Evolutionary conservation across 2,797 vertebrate species (phyloP), one percentile per base, ranked within the genome.

Genomic region (Enteromius thamalakanensis): DNA sequence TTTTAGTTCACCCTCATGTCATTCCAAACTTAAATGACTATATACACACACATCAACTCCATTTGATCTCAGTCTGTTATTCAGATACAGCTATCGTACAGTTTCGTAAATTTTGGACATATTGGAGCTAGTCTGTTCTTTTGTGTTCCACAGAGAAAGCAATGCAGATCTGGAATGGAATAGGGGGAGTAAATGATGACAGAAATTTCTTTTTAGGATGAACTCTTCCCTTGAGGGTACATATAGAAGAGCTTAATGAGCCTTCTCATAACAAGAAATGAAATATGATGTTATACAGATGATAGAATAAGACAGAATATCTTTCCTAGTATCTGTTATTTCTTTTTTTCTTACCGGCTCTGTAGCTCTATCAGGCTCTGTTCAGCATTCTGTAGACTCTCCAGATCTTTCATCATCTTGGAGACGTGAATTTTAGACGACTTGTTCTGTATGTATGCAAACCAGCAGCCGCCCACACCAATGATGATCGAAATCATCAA

Each of bases 391-490:
- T 99, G 98, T 15, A 99, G 94, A 85, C 98, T 98, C 87, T 99
- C 98, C 91, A 99, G 93, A 77, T 99, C 98, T 93, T 95, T 99
- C 97, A 99, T 99, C 98, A 99, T 99, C 93, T 97, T 97, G 83
- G 96, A 95, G 89, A 99, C 94, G 91, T 99, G 98, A 87, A 99
- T 96, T 92, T 96, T 97, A 78, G 98, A 99, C 74, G 96, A 96
- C 90, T 97, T 98, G 94, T 98, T 99, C 91, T 99, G 98, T 15
- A 97, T 95, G 51, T 99, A 99, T 15, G 98, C 98, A 90, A 99
- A 99, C 98, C 98, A 99, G 94, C 98, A 99, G 87, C 98, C 98
- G 4, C 97, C 97, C 51, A 99, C 95, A 0, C 98, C 98, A 65
- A 99, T 98, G 89, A 99, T 95, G 87, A 99, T 99, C 90, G 98